Conservation (phyloP, 2,797 vertebrate species). For the Avahi laniger region DNA sequence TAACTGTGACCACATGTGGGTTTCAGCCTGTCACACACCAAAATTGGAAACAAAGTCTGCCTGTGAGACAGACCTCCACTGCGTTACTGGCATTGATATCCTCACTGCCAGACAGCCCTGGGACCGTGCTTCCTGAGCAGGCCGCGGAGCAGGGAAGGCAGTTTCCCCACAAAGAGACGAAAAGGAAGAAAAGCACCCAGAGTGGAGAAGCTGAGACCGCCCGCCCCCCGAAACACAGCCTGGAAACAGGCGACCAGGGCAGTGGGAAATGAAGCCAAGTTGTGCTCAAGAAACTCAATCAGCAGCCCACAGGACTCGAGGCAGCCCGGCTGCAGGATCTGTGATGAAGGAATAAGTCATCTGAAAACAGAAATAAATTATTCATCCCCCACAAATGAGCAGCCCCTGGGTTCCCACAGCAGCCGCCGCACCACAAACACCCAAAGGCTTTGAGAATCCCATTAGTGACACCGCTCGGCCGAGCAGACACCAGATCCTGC, state of each 20-base stretch:
- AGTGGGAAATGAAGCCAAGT: background rate
- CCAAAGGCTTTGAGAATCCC: background rate
- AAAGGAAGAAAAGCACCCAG: background rate
- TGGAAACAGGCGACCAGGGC: background rate
- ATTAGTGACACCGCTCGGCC: background rate
- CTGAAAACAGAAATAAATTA: constrained; percentile 71
- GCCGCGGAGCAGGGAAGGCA: background rate
- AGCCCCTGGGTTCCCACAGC: background rate
- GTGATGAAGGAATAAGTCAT: background rate
- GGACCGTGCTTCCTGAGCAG: background rate
- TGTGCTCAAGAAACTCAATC: background rate
- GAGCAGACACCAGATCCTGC: rapidly evolving
- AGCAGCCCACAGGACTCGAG: background rate
- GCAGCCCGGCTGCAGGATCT: background rate
- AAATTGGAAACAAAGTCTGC: background rate
- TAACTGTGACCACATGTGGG: rapidly evolving
- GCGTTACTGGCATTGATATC: no score
- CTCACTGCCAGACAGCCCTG: rapidly evolving
- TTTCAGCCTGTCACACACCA: background rate
- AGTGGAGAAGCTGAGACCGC: background rate
- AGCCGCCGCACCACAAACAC: background rate
- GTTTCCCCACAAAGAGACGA: background rate
- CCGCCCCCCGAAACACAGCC: background rate
- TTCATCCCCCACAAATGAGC: constrained; percentile 63
- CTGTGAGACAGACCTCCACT: background rate